phyloP scores from a whole-genome alignment of 2,888 invertebrate species.

The Cylindroiulus punctatus region DNA sequence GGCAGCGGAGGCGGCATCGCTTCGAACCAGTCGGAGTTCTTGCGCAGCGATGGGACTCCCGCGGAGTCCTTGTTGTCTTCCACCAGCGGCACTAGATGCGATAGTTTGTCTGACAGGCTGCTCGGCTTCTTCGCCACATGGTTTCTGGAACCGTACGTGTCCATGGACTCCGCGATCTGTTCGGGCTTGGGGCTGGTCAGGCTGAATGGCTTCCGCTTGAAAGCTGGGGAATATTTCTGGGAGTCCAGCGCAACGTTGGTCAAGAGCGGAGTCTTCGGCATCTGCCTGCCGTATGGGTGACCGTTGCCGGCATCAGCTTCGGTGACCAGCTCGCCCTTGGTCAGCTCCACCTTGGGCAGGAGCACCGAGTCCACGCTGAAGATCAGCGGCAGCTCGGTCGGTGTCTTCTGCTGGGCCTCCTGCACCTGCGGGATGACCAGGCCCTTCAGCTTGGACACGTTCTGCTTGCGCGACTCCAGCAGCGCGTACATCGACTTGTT shows the following conservation, averaged over 20 bases:
- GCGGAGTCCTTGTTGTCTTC: neutral
- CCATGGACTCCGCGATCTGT: neutral
- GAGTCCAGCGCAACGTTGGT: constrained; percentile 64
- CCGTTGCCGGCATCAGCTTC: neutral
- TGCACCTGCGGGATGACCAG: constrained; percentile 84
- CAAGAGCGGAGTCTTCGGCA: constrained; percentile 61
- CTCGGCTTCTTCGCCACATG: neutral
- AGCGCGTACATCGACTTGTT: constrained; percentile 74
- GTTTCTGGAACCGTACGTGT: constrained; percentile 56
- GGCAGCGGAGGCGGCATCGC: constrained; percentile 62
- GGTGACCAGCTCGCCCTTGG: neutral
- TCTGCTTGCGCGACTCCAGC: constrained; percentile 82
- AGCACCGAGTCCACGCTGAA: constrained; percentile 76
- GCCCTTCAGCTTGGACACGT: constrained; percentile 86
- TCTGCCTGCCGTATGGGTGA: constrained; percentile 50
- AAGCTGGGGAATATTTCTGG: constrained; percentile 84
- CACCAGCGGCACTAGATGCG: neutral
- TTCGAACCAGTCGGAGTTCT: constrained; percentile 35
- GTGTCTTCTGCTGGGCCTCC: constrained; percentile 62
- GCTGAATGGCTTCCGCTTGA: constrained; percentile 79
- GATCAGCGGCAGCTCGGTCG: constrained; percentile 80
- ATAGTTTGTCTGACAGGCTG: neutral
- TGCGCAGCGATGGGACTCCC: neutral
- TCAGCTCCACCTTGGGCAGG: constrained; percentile 51
- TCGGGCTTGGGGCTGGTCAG: constrained; percentile 69